phyloP scores from a whole-genome alignment of 2,113 vertebrate genomes.

The Alligator mississippiensis region DNA sequence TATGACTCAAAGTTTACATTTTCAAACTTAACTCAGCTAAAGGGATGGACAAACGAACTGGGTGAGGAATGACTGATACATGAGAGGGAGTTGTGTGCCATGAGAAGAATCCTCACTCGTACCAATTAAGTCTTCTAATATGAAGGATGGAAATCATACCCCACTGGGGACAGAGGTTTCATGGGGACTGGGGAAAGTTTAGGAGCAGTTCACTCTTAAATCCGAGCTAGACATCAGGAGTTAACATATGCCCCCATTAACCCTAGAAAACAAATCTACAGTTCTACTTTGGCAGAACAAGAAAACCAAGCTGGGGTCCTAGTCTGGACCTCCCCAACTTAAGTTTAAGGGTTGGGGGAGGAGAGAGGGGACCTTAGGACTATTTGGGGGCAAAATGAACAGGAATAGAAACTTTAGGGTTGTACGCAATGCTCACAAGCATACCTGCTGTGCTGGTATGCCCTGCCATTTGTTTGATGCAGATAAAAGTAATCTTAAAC shows the following conservation, averaged over 20 bases:
- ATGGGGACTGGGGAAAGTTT: not conserved
- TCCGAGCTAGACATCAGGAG: not conserved
- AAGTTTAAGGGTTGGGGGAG: too few relatives aligned
- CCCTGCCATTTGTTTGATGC: not conserved
- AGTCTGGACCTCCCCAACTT: not conserved
- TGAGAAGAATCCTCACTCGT: not conserved
- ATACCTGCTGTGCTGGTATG: not conserved
- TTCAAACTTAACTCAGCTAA: not conserved
- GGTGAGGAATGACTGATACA: not conserved
- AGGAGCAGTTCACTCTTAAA: not conserved
- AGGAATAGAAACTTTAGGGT: not conserved
- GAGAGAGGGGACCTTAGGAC: not conserved
- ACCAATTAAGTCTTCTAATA: not conserved
- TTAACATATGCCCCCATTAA: not conserved
- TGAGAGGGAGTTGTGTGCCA: not conserved
- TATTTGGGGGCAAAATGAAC: not conserved
- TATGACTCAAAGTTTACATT: not conserved
- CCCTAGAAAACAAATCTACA: not conserved
- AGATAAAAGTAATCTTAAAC: slow-evolving; percentile 4
- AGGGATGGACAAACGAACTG: not conserved
- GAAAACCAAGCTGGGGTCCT: not conserved
- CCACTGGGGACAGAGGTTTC: not conserved
- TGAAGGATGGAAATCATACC: not conserved
- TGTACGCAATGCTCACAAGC: not conserved
- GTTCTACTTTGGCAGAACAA: not conserved